Base-by-base conservation (phyloP, 2,113 vertebrate species). In the Percina caprodes region DNA sequence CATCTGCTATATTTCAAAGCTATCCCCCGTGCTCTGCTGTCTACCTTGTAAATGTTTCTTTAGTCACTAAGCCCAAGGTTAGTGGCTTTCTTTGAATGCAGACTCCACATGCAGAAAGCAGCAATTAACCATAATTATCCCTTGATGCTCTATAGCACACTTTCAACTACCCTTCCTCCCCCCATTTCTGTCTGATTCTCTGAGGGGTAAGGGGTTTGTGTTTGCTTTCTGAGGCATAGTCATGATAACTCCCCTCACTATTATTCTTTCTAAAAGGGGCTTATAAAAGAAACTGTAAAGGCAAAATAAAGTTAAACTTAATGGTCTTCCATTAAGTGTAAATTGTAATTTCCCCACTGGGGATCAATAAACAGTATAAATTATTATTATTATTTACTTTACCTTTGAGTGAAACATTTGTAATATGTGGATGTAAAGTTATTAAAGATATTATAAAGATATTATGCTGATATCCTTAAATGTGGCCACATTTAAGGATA, bases 51-150 rank as follows among this genome's bases (percentile, higher is more conserved):
- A 88, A 88, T 12, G 73, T n/a, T 13, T 61, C 69, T 54, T 24
- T 84, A 55, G 79, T 68, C 72, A 56, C 71, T 51, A 69, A 87
- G 85, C 80, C 82, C 33, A 16, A 55, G 48, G 77, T 88, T 82
- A 91, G 77, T 77, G 78, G 86, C 85, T 86, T 89, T 86, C 86
- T 91, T 92, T 90, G 83, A 93, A 58, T 79, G 85, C 84, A 90
- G 84, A 89, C 86, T 82, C 67, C 81, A 89, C 83, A 79, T 74
- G 49, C 77, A 88, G 66, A 87, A 73, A 89, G 83, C 82, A 86
- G 81, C 85, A 84, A 91, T 94, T 90, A 90, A 77, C 62, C 59
- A 6, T 91, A 89, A 94, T 94, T 86, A 89, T 82, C 85, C 72
- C 90, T 69, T 80, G 67, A 90, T 88, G 86, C 79, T 80, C 60